phyloP scores from a whole-genome alignment of 2,113 vertebrate genomes.

The Leucosticte australis region DNA sequence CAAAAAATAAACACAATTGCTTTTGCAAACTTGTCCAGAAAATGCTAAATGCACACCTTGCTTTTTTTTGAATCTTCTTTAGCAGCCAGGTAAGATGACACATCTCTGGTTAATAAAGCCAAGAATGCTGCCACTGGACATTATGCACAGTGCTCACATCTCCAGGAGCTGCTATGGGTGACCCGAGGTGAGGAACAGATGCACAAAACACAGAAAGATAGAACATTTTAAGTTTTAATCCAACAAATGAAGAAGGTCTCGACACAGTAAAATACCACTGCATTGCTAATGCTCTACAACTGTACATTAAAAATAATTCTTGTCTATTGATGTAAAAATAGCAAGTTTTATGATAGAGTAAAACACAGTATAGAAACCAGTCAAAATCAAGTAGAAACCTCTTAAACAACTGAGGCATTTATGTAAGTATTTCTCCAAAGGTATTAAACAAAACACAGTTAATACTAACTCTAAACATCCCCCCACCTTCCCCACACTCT shows the following conservation, averaged over 20 bases:
- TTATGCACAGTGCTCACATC: not conserved
- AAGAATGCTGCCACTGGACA: not conserved
- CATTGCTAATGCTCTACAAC: conserved; percentile 53
- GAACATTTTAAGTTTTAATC: conserved; percentile 68
- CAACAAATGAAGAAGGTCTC: conserved; percentile 43
- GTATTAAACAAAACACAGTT: conserved; percentile 59
- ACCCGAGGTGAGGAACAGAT: not conserved
- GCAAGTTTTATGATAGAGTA: conserved; percentile 70
- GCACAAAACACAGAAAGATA: conserved; percentile 34
- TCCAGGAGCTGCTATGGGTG: not conserved
- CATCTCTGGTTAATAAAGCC: not conserved
- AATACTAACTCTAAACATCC: conserved; percentile 55
- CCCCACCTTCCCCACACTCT: not conserved
- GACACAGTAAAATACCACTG: conserved; percentile 51
- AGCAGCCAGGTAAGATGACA: not conserved
- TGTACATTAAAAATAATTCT: conserved; percentile 71
- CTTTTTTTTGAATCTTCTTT: not conserved
- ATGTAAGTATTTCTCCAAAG: conserved; percentile 61
- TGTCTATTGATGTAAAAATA: conserved; percentile 77
- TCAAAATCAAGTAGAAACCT: conserved; percentile 70
- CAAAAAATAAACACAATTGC: not conserved
- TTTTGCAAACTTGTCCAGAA: not conserved
- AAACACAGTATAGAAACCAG: conserved; percentile 71
- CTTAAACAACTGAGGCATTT: conserved; percentile 58
- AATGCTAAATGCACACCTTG: not conserved